These are phyloP conservation scores for Trissoscelio sp. DNA, from an alignment of 2,888 invertebrate species.

Conservation along the genomic window DNA sequence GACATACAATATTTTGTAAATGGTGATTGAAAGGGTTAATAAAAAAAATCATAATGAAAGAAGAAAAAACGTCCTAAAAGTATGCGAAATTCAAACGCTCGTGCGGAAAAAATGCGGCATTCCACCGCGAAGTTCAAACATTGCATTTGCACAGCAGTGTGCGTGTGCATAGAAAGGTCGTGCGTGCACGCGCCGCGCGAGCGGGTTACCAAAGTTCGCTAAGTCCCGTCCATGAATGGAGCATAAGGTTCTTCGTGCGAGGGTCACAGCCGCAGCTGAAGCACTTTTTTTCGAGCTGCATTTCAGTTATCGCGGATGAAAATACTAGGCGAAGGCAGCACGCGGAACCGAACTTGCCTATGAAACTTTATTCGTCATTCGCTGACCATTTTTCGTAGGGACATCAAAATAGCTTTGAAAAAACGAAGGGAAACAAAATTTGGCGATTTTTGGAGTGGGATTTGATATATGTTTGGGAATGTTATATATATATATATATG, in stretches of 20 bases:
- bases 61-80: too few relatives aligned
- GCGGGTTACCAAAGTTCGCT: slow-evolving; percentile 68
- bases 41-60: too few relatives aligned
- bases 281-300: slow-evolving; percentile 43
- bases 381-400: not conserved
- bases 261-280: slow-evolving; percentile 61
- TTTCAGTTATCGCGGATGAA: slow-evolving; percentile 62
- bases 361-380: not conserved
- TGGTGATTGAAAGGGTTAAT: too few relatives aligned
- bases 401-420: too few relatives aligned
- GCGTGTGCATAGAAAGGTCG: slow-evolving; percentile 54
- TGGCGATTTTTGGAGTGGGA: not conserved
- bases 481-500: too few relatives aligned
- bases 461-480: too few relatives aligned
- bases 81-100: not conserved
- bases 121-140: slow-evolving; percentile 52
- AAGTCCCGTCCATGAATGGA: slow-evolving; percentile 69
- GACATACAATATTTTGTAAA: too few relatives aligned
- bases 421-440: too few relatives aligned
- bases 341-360: slow-evolving; percentile 55
- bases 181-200: slow-evolving; percentile 64
- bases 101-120: slow-evolving; percentile 55
- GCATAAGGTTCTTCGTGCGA: slow-evolving; percentile 68
- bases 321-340: slow-evolving; percentile 66
- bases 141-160: slow-evolving; percentile 37